Evolutionary conservation across 1,140 invertebrate species (phyloP), one percentile per base, ranked within the genome.

Genomic region (Potamilus streckersoni): DNA sequence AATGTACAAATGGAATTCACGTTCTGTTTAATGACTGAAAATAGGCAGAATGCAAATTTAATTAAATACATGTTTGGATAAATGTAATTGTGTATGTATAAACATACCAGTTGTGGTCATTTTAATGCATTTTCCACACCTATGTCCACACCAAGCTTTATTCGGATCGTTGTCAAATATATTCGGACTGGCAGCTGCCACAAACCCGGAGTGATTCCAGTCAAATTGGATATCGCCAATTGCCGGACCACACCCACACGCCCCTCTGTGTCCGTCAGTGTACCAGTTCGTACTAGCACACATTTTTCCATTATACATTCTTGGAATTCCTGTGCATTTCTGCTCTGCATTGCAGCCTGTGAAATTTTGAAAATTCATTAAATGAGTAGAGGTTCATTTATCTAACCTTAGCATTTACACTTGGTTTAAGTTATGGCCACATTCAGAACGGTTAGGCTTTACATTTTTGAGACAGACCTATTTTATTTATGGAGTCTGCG

Each of bases 211-310:
- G 23, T 70, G 57, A n/a, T 79, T 81, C 80, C 80, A 82, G 1
- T 49, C 38, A 49, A 81, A 83, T 23, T 81, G 83, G 1, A 27
- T 73, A 61, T 85, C 83, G 17, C 69, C 71, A 62, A 57, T 73
- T 1, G 75, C 61, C 2, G 62, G 71, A 19, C 84, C 84, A 70
- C 84, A 85, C 2, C 84, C 84, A 71, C 84, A 84, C 11, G 84
- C 82, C 6, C 84, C 84, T n/a, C 80, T 82, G 66, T 85, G 84
- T 8, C 71, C 72, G 71, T 85, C 84, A 16, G 61, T 56, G 64
- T 84, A 86, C 17, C 75, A 72, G 0, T 82, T 86, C 1, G 84
- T 86, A 19, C 80, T 79, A 12, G 83, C 84, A 65, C 83, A 84
- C 16, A 56, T 63, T 58, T 84, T 83, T 0, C 82, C 81, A 57